phyloP scores from a whole-genome alignment of 2,113 vertebrate genomes.

The Psettodes erumei region DNA sequence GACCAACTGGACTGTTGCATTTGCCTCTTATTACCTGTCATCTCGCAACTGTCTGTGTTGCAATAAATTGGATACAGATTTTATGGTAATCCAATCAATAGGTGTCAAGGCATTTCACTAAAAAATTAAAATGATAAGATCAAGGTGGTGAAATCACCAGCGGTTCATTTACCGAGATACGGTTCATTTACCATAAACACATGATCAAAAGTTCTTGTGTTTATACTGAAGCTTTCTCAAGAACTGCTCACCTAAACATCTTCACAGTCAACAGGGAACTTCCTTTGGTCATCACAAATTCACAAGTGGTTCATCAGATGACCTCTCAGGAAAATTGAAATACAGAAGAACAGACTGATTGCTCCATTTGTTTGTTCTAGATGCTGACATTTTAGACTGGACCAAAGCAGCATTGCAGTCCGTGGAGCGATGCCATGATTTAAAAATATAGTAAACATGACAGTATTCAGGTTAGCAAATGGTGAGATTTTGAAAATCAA shows the following conservation, averaged over 20 bases:
- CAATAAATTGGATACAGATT: background rate
- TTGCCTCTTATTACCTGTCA: background rate
- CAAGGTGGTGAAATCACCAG: background rate
- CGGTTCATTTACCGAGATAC: background rate
- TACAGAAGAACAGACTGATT: too few relatives aligned
- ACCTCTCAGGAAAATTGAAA: too few relatives aligned
- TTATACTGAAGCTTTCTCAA: too few relatives aligned
- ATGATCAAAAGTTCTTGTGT: background rate
- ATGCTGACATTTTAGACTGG: background rate
- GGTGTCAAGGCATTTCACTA: background rate
- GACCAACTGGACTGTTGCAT: background rate
- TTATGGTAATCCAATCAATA: background rate
- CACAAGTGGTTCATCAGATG: too few relatives aligned
- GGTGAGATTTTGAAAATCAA: too few relatives aligned
- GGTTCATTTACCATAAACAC: background rate
- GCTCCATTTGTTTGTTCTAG: too few relatives aligned
- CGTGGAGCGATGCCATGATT: background rate
- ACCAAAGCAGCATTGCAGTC: background rate
- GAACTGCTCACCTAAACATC: too few relatives aligned
- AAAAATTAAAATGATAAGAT: too few relatives aligned
- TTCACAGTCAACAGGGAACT: too few relatives aligned
- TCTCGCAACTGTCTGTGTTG: background rate
- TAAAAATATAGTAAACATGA: background rate
- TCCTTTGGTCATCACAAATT: too few relatives aligned
- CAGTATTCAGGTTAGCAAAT: background rate